A percentile compares a stretch with the other conserved stretches of the same genome.
These are phyloP conservation scores for Bombus superbus DNA, from an alignment of 1,140 invertebrate species.

Conservation along the genomic window DNA sequence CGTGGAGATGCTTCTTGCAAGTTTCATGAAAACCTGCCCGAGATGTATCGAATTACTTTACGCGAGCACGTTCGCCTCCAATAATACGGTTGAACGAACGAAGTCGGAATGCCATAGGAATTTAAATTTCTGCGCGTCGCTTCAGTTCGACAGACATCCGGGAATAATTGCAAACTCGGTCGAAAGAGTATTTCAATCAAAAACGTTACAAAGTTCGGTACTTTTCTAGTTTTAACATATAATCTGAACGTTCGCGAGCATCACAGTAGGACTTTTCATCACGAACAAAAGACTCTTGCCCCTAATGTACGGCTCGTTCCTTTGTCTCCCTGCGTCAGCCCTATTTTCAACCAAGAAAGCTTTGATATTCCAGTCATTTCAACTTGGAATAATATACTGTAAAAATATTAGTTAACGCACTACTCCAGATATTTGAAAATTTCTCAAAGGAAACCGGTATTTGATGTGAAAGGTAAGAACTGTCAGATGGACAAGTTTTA, in stretches of 20 bases:
- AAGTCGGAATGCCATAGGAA: slow-evolving; percentile 24
- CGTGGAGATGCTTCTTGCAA: not conserved
- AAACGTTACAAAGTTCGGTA: not conserved
- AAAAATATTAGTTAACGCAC: slow-evolving; percentile 19
- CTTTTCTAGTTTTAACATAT: not conserved
- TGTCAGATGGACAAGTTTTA: too few relatives aligned
- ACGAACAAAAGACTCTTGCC: slow-evolving; percentile 19
- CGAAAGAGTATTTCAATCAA: slow-evolving; percentile 9
- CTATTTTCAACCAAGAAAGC: not conserved
- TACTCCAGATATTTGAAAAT: not conserved
- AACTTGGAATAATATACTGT: not conserved
- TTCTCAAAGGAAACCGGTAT: not conserved
- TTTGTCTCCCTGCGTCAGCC: not conserved
- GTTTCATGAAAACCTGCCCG: slow-evolving; percentile 5
- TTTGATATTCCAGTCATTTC: not conserved
- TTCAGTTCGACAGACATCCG: slow-evolving; percentile 36
- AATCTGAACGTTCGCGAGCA: not conserved
- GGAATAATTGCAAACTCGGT: slow-evolving; percentile 13
- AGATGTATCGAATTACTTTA: slow-evolving; percentile 21
- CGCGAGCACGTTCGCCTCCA: slow-evolving; percentile 14
- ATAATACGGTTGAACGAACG: slow-evolving; percentile 38
- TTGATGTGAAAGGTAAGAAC: not conserved
- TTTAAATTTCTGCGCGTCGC: slow-evolving; percentile 16
- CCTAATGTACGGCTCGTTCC: slow-evolving; percentile 7
- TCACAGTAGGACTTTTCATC: not conserved